Percentiles rank a stretch among this genome's conserved stretches.
These are phyloP conservation scores for Bucco capensis DNA, from an alignment of 2,113 vertebrate genomes.

Conservation along the genomic window DNA sequence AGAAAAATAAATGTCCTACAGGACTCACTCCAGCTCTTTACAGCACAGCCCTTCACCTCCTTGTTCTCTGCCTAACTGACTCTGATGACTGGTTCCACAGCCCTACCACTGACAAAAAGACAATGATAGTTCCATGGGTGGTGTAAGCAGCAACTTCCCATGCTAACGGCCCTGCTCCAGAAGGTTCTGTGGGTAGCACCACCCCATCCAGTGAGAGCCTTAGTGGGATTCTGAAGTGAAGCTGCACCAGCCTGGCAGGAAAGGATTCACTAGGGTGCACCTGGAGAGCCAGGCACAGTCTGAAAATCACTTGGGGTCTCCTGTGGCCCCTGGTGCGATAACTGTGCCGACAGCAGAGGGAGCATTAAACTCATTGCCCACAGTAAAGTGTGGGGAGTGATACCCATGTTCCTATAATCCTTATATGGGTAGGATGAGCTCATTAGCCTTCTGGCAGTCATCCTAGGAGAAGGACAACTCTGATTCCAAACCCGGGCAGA, in stretches of 20 bases:
- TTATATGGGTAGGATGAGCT: no score
- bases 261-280: accelerated
- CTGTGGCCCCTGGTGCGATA: no score
- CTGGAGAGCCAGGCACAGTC: no score
- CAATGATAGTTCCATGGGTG: accelerated
- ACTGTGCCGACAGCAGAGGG: no score
- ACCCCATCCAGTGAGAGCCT: accelerated
- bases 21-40: accelerated
- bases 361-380: no score
- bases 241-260: accelerated
- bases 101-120: no score
- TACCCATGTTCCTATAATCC: no score
- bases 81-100: accelerated
- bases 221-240: accelerated
- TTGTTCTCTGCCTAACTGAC: accelerated
- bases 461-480: no score
- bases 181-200: background rate
- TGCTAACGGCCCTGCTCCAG: accelerated
- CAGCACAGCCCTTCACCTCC: accelerated
- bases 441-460: no score
- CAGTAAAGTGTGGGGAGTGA: no score
- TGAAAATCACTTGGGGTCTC: no score
- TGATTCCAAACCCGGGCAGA: no score
- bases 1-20: accelerated
- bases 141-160: accelerated